phyloP scores from a whole-genome alignment of 2,797 vertebrate genomes.

The Lutjanus campechanus region DNA sequence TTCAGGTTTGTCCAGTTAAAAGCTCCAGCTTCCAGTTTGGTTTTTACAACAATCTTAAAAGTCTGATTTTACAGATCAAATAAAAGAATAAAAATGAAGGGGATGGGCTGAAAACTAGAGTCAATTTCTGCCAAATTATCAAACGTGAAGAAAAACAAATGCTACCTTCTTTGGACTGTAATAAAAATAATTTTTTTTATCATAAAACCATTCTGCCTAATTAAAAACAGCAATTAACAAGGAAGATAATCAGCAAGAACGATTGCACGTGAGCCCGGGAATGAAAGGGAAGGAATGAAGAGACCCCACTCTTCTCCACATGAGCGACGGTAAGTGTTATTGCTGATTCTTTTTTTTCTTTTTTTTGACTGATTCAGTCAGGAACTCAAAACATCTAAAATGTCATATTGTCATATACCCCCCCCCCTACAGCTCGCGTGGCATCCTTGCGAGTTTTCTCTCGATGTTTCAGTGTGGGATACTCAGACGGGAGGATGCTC shows the following conservation, averaged over 20 bases:
- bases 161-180: conserved; percentile 77
- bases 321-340: conserved; percentile 88
- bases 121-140: conserved; percentile 41
- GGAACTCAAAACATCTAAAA: conserved; percentile 62
- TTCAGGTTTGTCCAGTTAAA: conserved; percentile 55
- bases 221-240: conserved; percentile 60
- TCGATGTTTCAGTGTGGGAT: conserved; percentile 66
- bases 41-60: conserved; percentile 62
- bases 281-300: conserved; percentile 85
- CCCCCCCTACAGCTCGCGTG: conserved; percentile 20
- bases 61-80: conserved; percentile 49
- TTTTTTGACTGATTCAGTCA: conserved; percentile 79
- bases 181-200: conserved; percentile 46
- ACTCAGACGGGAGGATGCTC: conserved; percentile 74
- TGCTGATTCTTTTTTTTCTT: conserved; percentile 88
- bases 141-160: conserved; percentile 32
- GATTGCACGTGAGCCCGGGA: conserved; percentile 96
- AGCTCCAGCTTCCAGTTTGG: conserved; percentile 61
- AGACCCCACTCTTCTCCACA: conserved; percentile 77
- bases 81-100: conserved; percentile 46
- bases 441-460: conserved; percentile 15
- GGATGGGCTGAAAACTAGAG: conserved; percentile 43
- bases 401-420: too few relatives aligned
- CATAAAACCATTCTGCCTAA: conserved; percentile 44
- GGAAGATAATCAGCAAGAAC: conserved; percentile 76